These are phyloP conservation scores for Himalopsyche japonica DNA, from an alignment of 2,888 invertebrate genomes.

Conservation along the genomic window DNA sequence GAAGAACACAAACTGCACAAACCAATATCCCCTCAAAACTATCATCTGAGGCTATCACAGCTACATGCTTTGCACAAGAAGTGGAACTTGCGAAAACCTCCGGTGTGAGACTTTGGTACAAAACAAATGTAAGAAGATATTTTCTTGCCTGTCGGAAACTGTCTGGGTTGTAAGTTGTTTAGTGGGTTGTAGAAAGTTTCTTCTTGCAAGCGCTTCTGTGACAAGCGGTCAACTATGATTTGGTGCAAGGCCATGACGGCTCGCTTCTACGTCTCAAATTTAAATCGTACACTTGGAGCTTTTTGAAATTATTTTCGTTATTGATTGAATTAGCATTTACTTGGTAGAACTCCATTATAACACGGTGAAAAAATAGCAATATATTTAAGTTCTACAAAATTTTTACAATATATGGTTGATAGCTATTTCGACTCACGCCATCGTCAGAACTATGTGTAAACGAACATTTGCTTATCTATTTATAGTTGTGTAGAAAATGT, in stretches of 20 bases:
- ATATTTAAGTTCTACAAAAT: too few relatives aligned
- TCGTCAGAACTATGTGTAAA: too few relatives aligned
- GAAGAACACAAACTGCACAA: too few relatives aligned
- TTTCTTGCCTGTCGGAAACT: neutral
- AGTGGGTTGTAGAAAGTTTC: neutral
- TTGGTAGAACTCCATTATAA: too few relatives aligned
- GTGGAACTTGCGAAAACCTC: neutral
- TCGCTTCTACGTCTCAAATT: neutral
- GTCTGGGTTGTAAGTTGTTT: neutral
- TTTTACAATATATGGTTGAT: too few relatives aligned
- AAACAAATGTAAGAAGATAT: neutral
- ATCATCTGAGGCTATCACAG: neutral
- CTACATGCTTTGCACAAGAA: neutral
- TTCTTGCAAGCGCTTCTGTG: neutral
- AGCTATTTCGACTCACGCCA: too few relatives aligned
- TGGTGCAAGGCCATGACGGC: neutral
- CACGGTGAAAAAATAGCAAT: too few relatives aligned
- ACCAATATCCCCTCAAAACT: neutral
- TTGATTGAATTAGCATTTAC: too few relatives aligned
- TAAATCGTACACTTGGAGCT: neutral
- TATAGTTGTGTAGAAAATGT: too few relatives aligned
- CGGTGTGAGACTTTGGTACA: neutral
- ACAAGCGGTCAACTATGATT: neutral
- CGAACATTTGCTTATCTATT: too few relatives aligned
- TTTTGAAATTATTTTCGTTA: too few relatives aligned